Percentiles rank a stretch among this genome's conserved stretches.
Evolutionary conservation across 2,113 vertebrate genomes (phyloP).

Genomic region (Chionomys nivalis): DNA sequence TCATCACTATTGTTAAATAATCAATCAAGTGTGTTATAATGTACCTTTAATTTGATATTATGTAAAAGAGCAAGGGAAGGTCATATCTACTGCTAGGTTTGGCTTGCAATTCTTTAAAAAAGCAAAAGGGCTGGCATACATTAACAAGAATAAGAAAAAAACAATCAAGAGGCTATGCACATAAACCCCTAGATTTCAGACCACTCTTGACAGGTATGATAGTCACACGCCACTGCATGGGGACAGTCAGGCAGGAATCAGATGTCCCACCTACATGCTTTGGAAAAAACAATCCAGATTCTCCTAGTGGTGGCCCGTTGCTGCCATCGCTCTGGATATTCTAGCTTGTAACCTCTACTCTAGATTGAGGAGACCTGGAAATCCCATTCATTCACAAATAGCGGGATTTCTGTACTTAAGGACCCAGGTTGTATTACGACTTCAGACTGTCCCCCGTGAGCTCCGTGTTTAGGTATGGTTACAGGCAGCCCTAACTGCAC

Average conservation of each 20-base stretch:
- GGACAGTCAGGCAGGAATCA: not conserved
- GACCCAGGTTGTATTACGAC: not conserved
- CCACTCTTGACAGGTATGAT: not conserved
- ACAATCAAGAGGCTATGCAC: not conserved
- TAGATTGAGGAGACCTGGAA: not conserved
- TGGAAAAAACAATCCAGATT: not conserved
- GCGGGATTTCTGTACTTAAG: not conserved
- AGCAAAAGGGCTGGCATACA: not conserved
- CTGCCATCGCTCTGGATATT: not conserved
- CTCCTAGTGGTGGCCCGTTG: not conserved
- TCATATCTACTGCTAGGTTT: not conserved
- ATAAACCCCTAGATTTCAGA: not conserved
- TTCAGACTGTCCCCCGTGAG: not conserved
- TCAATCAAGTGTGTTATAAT: not conserved
- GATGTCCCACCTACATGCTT: too few species aligned
- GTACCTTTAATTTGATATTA: not conserved
- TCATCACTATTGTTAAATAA: not conserved
- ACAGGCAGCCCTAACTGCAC: not conserved
- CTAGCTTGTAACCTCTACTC: constrained; percentile 24
- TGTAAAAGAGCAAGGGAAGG: not conserved
- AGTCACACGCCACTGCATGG: not conserved
- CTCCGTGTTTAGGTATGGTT: not conserved
- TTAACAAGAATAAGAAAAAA: not conserved
- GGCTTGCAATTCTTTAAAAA: not conserved
- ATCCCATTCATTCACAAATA: not conserved